Base-by-base conservation (phyloP, 2,797 vertebrate genomes). In the Myiotriccus ornatus region DNA sequence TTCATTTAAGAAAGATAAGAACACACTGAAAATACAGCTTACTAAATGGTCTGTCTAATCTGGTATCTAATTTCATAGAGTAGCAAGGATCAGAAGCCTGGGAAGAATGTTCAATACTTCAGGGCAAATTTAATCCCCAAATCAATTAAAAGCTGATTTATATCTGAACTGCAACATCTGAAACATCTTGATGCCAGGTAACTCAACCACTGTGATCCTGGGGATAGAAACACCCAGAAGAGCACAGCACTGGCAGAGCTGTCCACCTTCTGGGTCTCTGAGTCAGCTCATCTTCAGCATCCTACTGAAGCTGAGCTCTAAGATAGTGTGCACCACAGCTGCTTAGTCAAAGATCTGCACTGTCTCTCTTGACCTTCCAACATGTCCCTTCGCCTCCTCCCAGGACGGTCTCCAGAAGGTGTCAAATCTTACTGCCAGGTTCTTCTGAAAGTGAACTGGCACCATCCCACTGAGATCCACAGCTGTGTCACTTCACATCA, bases 121-220 rank as follows among this genome's bases (percentile, higher is more conserved):
- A 81, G 87, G 78, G 89, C 16, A 87, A 57, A 86, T 75, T 73
- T 90, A 92, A 89, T 94, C 87, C 90, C 94, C 14, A 87, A 93
- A 89, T 81, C 84, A 95, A 79, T 95, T 94, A 95, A 70, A 75
- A 64, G 73, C 82, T 92, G 62, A 92, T 77, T 87, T 86, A 86
- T 85, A 73, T 71, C 78, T 95, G 78, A 93, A 71, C 78, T 62
- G 68, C 60, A 94, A 74, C 43, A 75, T 87, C 68, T 94, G 91
- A 95, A 95, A 68, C 19, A 81, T 64, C 41, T 73, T 76, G 62
- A 83, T 30, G 43, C 23, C 47, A 78, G 12, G 30, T n/a, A 79
- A 74, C 65, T 90, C 62, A 60, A 3, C 35, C 1, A 0, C 46
- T 93, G 53, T 64, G 65, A 13, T 46, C 65, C 21, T 44, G 74